Evolutionary conservation across 2,113 vertebrate genomes (phyloP).

Genomic region (Machaerirhynchus nigripectus): DNA sequence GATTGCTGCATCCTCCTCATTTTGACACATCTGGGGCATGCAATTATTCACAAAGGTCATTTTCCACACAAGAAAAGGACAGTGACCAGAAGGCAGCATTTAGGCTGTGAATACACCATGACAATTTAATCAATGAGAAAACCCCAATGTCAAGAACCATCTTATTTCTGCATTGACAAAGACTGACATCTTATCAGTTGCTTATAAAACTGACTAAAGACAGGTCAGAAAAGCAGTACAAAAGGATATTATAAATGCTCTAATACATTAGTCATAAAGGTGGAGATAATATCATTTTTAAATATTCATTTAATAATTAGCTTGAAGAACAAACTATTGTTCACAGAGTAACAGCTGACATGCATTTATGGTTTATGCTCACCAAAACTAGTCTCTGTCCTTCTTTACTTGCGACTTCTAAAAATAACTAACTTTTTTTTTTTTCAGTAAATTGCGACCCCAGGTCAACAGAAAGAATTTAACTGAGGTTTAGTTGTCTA

Average conservation of each 20-base stretch:
- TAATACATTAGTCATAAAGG: not conserved
- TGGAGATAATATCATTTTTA: not conserved
- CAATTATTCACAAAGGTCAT: constrained; percentile 78
- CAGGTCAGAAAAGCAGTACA: not conserved
- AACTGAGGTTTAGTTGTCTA: not conserved
- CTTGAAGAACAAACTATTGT: not conserved
- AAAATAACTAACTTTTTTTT: not conserved
- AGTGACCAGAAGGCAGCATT: constrained; percentile 73
- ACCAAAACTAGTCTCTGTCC: not conserved
- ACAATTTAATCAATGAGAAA: constrained; percentile 77
- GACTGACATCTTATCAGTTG: constrained; percentile 45
- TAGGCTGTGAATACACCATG: constrained; percentile 71
- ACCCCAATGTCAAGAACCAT: constrained; percentile 60
- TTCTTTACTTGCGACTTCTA: not conserved
- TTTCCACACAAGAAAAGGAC: constrained; percentile 68
- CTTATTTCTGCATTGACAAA: constrained; percentile 54
- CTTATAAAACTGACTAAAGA: constrained; percentile 35
- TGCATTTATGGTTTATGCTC: not conserved
- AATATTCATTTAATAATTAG: not conserved
- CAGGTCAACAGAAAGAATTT: not conserved
- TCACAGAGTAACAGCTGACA: not conserved
- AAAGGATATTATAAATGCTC: not conserved
- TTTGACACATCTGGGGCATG: constrained; percentile 77
- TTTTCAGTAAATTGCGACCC: not conserved
- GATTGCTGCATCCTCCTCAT: constrained; percentile 47